Conservation (phyloP, 2,888 invertebrate species). For the Sicus ferrugineus region DNA sequence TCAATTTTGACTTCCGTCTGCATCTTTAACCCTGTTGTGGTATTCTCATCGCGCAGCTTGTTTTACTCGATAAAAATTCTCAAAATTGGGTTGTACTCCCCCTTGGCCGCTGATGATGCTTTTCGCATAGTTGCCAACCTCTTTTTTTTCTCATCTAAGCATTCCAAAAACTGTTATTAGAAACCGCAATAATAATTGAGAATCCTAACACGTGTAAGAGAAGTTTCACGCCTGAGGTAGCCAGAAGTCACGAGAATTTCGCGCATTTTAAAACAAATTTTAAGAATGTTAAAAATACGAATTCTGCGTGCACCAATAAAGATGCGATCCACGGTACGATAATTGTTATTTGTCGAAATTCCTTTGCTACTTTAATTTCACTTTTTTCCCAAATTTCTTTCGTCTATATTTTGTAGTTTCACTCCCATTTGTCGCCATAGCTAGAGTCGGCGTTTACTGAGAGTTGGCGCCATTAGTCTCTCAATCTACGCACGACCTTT, state of each 20-base stretch:
- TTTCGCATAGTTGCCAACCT: neutral
- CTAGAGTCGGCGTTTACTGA: no score
- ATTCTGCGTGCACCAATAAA: no score
- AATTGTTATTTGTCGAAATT: no score
- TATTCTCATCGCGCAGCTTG: neutral
- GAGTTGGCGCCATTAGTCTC: neutral
- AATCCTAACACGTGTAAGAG: no score
- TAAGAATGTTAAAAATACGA: no score
- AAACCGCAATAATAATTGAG: no score
- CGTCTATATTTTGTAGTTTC: constrained; percentile 9
- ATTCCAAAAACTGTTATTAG: no score
- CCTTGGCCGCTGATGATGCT: neutral
- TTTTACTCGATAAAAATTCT: neutral
- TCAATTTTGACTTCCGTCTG: constrained; percentile 8
- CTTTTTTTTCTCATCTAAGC: no score
- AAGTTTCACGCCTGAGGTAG: no score
- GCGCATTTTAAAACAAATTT: no score
- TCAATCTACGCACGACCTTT: neutral
- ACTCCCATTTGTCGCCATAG: constrained; percentile 7
- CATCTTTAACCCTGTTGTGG: neutral
- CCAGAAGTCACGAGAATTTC: no score
- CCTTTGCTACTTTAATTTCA: constrained; percentile 1
- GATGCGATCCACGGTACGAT: no score
- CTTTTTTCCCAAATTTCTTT: neutral
- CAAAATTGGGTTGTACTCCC: neutral